Evolutionary conservation across 53 echinoderm and acorn worm species (phyloP).

Genomic region (Paracentrotus lividus): DNA sequence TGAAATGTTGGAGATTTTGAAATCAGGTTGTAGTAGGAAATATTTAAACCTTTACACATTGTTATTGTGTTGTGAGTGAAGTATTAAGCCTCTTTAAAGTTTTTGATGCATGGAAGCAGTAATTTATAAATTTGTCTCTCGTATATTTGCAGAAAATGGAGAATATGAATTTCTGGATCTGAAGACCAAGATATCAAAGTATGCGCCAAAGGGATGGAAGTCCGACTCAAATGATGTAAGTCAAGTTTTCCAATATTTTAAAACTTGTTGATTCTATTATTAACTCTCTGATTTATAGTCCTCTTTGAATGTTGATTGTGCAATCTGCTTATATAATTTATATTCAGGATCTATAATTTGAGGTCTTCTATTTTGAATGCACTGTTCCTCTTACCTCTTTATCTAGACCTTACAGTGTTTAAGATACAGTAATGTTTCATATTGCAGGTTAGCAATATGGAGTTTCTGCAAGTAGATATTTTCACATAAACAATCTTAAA

Average conservation of each 20-base stretch:
- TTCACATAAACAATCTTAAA: not conserved
- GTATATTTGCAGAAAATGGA: conserved; percentile 72
- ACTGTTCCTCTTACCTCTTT: no score
- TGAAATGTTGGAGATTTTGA: not conserved
- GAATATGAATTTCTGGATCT: conserved; percentile 96
- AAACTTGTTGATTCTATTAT: no score
- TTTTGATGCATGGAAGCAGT: no score
- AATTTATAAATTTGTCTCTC: not conserved
- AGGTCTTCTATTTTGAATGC: no score
- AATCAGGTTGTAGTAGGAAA: not conserved
- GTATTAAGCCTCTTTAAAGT: not conserved
- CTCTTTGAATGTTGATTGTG: no score
- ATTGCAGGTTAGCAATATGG: no score
- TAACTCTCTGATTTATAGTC: no score
- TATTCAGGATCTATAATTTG: no score
- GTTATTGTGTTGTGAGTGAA: not conserved
- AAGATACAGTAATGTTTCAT: no score
- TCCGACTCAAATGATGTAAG: conserved; percentile 92
- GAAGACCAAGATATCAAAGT: conserved; percentile 96
- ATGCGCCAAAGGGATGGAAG: conserved; percentile 99
- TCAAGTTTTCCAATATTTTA: no score
- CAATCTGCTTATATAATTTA: no score
- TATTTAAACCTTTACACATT: not conserved
- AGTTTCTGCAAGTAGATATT: not conserved
- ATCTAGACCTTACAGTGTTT: no score